Evolutionary conservation across 1,140 invertebrate genomes (phyloP).

Genomic region (Drosophila nannoptera): DNA sequence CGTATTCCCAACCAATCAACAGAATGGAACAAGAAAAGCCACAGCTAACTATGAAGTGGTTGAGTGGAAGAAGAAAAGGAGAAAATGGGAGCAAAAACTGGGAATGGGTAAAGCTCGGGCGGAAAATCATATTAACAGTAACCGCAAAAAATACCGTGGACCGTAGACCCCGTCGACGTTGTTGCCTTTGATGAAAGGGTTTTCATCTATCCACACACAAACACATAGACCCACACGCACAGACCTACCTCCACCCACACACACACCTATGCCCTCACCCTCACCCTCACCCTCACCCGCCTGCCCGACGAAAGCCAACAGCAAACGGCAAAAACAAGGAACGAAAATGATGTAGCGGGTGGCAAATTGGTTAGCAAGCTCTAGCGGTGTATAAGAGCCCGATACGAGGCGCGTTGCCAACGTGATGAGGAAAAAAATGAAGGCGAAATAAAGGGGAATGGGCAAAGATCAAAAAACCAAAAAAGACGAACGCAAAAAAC

Average conservation of each 20-base stretch:
- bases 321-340: constrained; percentile 30
- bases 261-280: neutral
- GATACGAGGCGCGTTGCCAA: constrained; percentile 31
- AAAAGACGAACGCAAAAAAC: constrained; percentile 20
- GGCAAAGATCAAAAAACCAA: constrained; percentile 12
- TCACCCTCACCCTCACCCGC: too few relatives aligned
- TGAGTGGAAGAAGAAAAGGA: neutral
- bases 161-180: constrained; percentile 25
- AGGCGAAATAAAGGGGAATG: constrained; percentile 1
- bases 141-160: constrained; percentile 52
- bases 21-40: constrained; percentile 8
- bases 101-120: constrained; percentile 34
- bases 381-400: constrained; percentile 20
- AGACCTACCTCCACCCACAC: neutral
- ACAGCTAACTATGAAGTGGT: constrained; percentile 37
- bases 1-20: constrained; percentile 16
- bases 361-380: constrained; percentile 31
- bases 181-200: constrained; percentile 69
- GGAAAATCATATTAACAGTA: constrained; percentile 67
- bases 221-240: neutral
- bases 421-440: constrained; percentile 3
- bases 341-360: constrained; percentile 3
- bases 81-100: constrained; percentile 7
- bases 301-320: constrained; percentile 30
- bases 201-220: neutral